Evolutionary conservation across 2,113 vertebrate species (phyloP).

Genomic region (Dicerorhinus sumatrensis): DNA sequence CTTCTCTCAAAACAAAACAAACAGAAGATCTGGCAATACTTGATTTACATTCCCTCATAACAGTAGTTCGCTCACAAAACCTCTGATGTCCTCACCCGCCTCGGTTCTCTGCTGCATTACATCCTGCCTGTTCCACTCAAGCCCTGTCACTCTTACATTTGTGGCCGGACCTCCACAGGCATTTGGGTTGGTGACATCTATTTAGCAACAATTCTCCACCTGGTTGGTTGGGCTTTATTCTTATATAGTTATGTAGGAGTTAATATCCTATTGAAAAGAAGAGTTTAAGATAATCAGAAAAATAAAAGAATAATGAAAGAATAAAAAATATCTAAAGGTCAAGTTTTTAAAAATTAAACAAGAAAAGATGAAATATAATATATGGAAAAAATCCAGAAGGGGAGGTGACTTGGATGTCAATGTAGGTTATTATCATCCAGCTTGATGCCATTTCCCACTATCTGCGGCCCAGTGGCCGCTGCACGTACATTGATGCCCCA

Average conservation of each 20-base stretch:
- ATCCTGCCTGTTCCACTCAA: background rate
- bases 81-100: background rate
- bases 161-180: background rate
- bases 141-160: background rate
- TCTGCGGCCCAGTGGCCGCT: too few relatives aligned
- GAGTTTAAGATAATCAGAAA: background rate
- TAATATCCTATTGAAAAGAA: background rate
- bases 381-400: background rate
- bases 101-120: background rate
- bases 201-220: background rate
- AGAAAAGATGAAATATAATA: background rate
- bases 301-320: background rate
- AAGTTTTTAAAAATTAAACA: slow-evolving; percentile 1
- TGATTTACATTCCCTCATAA: background rate
- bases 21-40: background rate
- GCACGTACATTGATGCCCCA: background rate
- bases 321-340: background rate
- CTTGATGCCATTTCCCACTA: background rate
- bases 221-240: background rate
- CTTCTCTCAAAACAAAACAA: slow-evolving; percentile 32
- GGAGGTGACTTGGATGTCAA: background rate
- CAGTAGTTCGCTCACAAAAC: background rate
- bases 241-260: background rate
- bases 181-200: background rate
- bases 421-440: background rate